Evolutionary conservation across 1,140 invertebrate species (phyloP), one percentile per base, ranked within the genome.

Genomic region (Drosophila repletoides): DNA sequence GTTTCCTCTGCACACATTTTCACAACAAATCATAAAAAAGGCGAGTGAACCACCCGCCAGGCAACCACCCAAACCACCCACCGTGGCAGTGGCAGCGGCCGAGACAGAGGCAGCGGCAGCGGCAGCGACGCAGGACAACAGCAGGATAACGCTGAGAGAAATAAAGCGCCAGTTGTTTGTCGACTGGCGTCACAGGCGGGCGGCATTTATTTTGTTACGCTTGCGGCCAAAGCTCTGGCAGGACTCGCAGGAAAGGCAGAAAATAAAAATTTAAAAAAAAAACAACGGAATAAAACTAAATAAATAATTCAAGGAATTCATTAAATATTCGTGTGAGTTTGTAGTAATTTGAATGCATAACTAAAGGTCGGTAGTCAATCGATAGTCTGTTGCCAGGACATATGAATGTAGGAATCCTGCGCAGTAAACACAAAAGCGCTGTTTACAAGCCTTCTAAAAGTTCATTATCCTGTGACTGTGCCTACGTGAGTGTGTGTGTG

Each of bases 1-100:
- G 71, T 86, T 84, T 86, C 76, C 80, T 84, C 66, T 74, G 80
- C 80, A 72, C 58, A 86, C 75, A 61, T 71, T 72, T 83, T 84
- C 79, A 84, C 75, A 84, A 84, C 79, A 84, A 84, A 84, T 86
- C 79, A 84, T 86, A 86, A 84, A 84, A 83, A 86, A 66, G 24
- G 51, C 43, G 7, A 22, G 31, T 41, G 36, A 59, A 36, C 76
- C 58, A 52, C 40, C 59, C 24, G 17, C n/a, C 24, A 24, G 21
- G 48, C 22, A 5, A 26, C n/a, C n/a, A n/a, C n/a, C n/a, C n/a
- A 22, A 53, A 40, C 71, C 56, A 65, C 64, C 53, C 67, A 72
- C 60, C 46, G 38, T 34, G 19, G 12, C 21, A 7, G 5, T 21
- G 43, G 41, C 49, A 60, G 38, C n/a, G n/a, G n/a, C n/a, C n/a